Evolutionary conservation across 2,797 vertebrate species (phyloP).

Genomic region (Falco biarmicus): DNA sequence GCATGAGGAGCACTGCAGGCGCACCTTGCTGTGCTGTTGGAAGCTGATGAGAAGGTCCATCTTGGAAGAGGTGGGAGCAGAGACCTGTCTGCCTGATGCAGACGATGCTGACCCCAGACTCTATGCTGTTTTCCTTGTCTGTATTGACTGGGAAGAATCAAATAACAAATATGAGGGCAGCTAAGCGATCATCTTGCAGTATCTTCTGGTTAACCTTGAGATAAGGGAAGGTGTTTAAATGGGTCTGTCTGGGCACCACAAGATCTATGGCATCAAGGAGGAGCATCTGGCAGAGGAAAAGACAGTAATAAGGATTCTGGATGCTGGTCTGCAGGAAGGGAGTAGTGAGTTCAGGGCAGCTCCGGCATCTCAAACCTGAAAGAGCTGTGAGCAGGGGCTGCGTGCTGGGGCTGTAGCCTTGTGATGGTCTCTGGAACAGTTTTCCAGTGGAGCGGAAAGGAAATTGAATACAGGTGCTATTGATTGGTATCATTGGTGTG

Average conservation of each 20-base stretch:
- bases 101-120: background rate
- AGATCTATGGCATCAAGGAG: background rate
- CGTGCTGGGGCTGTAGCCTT: background rate
- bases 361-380: background rate
- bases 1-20: background rate
- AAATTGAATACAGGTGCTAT: background rate
- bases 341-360: background rate
- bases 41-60: background rate
- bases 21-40: background rate
- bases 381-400: background rate
- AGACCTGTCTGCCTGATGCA: background rate
- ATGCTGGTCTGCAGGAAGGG: background rate
- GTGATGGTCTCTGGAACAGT: background rate
- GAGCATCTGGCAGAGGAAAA: background rate
- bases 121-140: background rate
- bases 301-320: background rate
- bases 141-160: background rate
- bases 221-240: background rate
- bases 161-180: background rate
- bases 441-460: background rate
- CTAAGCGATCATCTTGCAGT: background rate
- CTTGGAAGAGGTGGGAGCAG: background rate
- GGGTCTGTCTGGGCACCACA: background rate
- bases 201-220: background rate
- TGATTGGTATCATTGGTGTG: background rate